phyloP scores from a whole-genome alignment of 2,888 invertebrate species.

The Hylaea fasciaria region DNA sequence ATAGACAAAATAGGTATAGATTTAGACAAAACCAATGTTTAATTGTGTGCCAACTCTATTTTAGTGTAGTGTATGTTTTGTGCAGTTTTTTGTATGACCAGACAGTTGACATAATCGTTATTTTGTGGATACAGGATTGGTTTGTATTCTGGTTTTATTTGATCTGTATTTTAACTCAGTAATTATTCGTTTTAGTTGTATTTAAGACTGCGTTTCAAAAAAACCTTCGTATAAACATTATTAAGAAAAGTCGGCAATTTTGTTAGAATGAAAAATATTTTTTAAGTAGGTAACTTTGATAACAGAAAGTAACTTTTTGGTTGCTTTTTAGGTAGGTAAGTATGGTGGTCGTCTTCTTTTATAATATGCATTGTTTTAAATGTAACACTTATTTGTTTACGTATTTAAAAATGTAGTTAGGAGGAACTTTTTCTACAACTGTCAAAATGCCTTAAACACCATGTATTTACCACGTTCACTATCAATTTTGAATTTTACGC shows the following conservation, averaged over 20 bases:
- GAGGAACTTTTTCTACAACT: slow-evolving; percentile 2
- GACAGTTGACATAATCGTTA: background rate
- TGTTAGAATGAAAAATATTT: too few species aligned
- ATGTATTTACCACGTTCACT: background rate
- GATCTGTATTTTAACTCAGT: background rate
- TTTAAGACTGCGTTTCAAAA: too few species aligned
- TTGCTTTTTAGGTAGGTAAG: too few species aligned
- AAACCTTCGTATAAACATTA: too few species aligned
- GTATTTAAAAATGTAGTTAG: too few species aligned
- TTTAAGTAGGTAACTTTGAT: too few species aligned
- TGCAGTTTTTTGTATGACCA: slow-evolving; percentile 2
- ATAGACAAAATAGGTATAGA: slow-evolving; percentile 17
- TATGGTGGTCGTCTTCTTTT: too few species aligned
- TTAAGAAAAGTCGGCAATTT: too few species aligned
- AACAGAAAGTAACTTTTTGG: slow-evolving; percentile 5
- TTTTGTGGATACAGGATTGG: slow-evolving; percentile 17
- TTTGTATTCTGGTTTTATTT: background rate
- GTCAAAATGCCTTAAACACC: slow-evolving; percentile 1
- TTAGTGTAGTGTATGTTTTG: background rate
- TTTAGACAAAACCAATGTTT: slow-evolving; percentile 2
- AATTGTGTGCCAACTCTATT: slow-evolving; percentile 1
- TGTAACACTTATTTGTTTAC: too few species aligned
- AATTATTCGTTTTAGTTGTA: background rate
- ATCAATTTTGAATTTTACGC: slow-evolving; percentile 16
- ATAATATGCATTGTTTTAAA: too few species aligned